Conservation (phyloP, 2,888 invertebrate species). For the Drosophila mayaguana region DNA sequence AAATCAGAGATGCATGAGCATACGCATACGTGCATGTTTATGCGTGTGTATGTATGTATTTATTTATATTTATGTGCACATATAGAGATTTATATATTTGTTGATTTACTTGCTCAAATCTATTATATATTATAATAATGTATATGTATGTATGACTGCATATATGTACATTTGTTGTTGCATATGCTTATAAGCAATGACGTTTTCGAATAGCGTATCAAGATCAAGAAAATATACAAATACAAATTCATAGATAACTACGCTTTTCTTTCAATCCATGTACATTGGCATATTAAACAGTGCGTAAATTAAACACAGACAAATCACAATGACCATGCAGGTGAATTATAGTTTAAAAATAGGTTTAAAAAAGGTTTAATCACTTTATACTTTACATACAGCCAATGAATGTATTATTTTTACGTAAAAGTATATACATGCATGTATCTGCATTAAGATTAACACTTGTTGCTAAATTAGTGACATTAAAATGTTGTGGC, state of each 20-base stretch:
- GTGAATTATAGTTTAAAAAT: constrained; percentile 19
- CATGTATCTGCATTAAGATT: constrained; percentile 22
- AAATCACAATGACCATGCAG: constrained; percentile 41
- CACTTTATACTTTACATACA: constrained; percentile 13
- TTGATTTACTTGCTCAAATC: constrained; percentile 6
- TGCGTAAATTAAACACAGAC: constrained; percentile 22
- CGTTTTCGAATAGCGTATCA: not conserved
- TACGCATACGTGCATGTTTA: not conserved
- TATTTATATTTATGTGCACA: constrained; percentile 1
- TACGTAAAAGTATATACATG: constrained; percentile 19
- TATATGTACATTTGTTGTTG: not conserved
- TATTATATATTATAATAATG: constrained; percentile 6
- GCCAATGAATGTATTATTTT: not conserved
- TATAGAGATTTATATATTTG: constrained; percentile 1
- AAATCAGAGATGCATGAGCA: constrained; percentile 26
- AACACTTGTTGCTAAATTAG: constrained; percentile 53
- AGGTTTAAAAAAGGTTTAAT: constrained; percentile 27
- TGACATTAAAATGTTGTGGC: constrained; percentile 21
- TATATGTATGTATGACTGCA: not conserved
- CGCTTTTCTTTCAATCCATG: constrained; percentile 4
- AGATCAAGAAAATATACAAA: constrained; percentile 3
- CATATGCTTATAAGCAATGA: constrained; percentile 1
- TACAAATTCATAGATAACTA: not conserved
- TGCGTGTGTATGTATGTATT: not conserved
- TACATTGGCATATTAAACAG: not conserved